These are phyloP conservation scores for Panurus biarmicus DNA, from an alignment of 2,113 vertebrate species.

Conservation along the genomic window DNA sequence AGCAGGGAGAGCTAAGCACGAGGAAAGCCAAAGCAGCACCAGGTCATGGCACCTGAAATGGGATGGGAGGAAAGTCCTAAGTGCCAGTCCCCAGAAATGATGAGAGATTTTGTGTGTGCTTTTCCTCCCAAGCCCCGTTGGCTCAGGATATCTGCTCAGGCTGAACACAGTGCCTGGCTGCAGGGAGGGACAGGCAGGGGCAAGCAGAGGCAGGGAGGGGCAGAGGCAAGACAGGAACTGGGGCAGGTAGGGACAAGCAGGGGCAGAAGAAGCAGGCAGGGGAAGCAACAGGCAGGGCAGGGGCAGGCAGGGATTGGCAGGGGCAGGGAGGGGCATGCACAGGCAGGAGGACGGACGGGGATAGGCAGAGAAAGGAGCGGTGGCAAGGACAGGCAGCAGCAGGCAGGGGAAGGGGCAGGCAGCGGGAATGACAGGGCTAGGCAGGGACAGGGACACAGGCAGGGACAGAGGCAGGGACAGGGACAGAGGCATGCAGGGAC, in stretches of 20 bases:
- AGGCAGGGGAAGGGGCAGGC: too few species aligned
- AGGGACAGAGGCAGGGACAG: neutral
- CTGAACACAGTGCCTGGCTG: neutral
- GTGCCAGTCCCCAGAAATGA: too few species aligned
- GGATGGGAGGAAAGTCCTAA: neutral
- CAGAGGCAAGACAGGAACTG: neutral
- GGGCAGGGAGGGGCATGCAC: neutral
- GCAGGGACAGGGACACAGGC: neutral
- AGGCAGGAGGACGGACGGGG: too few species aligned
- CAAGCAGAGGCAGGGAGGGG: neutral
- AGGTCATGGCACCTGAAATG: neutral
- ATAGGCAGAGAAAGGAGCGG: neutral
- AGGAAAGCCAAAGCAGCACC: neutral
- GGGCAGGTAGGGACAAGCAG: neutral
- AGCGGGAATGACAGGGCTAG: too few species aligned
- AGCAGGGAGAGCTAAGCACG: neutral
- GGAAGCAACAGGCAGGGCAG: neutral
- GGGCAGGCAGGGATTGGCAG: neutral
- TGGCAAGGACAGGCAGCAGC: neutral
- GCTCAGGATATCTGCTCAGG: neutral
- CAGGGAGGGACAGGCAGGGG: neutral
- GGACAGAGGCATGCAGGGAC: neutral
- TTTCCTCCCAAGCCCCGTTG: fast-evolving
- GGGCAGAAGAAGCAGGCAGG: neutral
- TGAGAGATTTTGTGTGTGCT: fast-evolving